phyloP scores from a whole-genome alignment of 2,888 invertebrate genomes.

The Ophion obscuratus region DNA sequence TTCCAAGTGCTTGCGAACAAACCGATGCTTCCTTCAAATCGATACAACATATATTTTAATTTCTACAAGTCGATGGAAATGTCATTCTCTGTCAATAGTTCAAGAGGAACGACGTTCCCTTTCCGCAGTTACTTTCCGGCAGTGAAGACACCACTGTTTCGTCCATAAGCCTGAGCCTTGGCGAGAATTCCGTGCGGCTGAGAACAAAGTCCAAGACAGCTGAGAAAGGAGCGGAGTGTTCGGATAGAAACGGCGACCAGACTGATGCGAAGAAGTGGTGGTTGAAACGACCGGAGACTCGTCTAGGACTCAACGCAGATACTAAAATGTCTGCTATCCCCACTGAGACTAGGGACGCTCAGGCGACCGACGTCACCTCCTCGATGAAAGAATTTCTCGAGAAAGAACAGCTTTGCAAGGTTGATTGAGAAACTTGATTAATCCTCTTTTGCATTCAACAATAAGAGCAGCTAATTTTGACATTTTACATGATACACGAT shows the following conservation, averaged over 20 bases:
- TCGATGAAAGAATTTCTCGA: constrained; percentile 81
- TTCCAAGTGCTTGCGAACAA: neutral
- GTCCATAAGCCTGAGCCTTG: constrained; percentile 78
- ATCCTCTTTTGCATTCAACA: neutral
- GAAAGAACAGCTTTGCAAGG: constrained; percentile 81
- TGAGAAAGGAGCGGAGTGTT: constrained; percentile 44
- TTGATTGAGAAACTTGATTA: constrained; percentile 49
- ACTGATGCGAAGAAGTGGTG: constrained; percentile 75
- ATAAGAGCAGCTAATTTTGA: neutral
- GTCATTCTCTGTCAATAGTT: neutral
- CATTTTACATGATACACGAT: constrained; percentile 16
- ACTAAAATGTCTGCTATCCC: constrained; percentile 64
- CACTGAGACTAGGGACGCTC: constrained; percentile 61
- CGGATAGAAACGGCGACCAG: constrained; percentile 34
- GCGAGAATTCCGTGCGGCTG: constrained; percentile 77
- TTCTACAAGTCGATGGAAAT: neutral
- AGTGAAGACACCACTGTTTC: constrained; percentile 76
- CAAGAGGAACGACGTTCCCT: neutral
- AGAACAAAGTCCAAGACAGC: constrained; percentile 74
- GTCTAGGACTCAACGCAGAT: constrained; percentile 67
- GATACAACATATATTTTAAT: neutral
- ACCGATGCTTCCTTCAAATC: neutral
- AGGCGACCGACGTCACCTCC: constrained; percentile 77
- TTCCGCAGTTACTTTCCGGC: constrained; percentile 59
- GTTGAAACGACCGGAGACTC: constrained; percentile 76